Conservation (phyloP, 2,113 vertebrate genomes). For the Hystrix brachyura region DNA sequence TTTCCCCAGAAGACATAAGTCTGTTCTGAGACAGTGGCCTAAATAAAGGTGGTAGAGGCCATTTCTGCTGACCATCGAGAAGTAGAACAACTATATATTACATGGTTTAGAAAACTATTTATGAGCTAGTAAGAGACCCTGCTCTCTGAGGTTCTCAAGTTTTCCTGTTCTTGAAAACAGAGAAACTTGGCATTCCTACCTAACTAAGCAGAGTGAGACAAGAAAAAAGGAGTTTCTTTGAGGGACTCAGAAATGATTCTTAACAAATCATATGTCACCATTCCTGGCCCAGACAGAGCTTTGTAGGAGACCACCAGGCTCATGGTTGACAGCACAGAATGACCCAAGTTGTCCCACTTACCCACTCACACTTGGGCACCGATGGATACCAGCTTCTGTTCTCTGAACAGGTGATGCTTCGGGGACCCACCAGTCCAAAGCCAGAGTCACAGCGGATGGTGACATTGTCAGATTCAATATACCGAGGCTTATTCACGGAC, state of each 20-base stretch:
- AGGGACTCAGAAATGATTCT: not conserved
- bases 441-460: conserved; percentile 58
- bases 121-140: not conserved
- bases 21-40: not conserved
- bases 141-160: not conserved
- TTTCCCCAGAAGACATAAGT: not conserved
- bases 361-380: conserved; percentile 76
- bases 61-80: not conserved
- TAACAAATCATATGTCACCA: not conserved
- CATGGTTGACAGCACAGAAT: not conserved
- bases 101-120: not conserved
- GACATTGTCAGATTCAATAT: not conserved
- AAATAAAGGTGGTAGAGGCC: not conserved
- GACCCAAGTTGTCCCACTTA: conserved; percentile 32
- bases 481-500: not conserved
- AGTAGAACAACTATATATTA: not conserved
- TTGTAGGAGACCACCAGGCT: not conserved
- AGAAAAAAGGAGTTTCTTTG: not conserved
- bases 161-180: not conserved
- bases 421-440: conserved; percentile 53
- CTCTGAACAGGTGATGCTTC: not conserved
- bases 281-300: not conserved
- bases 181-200: not conserved
- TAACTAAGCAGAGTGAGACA: not conserved
- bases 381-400: conserved; percentile 74